Base-by-base conservation (phyloP, 2,797 vertebrate genomes). In the Karalla daura region DNA sequence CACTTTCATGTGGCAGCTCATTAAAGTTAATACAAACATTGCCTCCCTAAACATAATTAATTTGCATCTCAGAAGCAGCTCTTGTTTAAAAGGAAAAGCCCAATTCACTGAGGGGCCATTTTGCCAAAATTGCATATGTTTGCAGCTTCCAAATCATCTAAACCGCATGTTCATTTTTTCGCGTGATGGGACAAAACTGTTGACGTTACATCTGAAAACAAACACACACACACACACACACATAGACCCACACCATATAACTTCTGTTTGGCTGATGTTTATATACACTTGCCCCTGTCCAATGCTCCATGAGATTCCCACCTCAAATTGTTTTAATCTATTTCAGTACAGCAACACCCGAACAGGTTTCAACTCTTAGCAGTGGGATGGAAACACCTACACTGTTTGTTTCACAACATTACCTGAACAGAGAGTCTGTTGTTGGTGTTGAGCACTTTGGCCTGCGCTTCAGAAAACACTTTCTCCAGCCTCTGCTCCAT, bases 401-500 rank as follows among this genome's bases (percentile, higher is more conserved):
- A 49, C 23, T 30, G 52, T 13, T 15, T 35, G 24, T 45, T 50
- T 17, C 37, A 32, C 5, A 2, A 36, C 65, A 51, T 47, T 91
- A 99, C 98, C 97, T 98, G 96, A 74, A 97, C 92, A 7, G 94
- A 94, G 66, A 98, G 92, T 76, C 90, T 94, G 91, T 91, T 95
- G 83, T 92, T 95, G 61, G 83, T 89, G 50, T 92, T 94, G 60
- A 96, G 86, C 62, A 94, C 92, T 83, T 96, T 97, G 66, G 91
- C 91, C 83, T 97, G 96, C 0, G 95, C 97, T 80, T 98, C 96
- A 81, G 94, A 93, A 86, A 98, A 99, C 0, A 96, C 97, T 59
- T 94, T 97, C 92, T 96, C 94, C 9, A 99, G 91, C 51, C 96
- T 91, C 78, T 96, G 94, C 46, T 98, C 97, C 96, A 99, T 98